phyloP scores from a whole-genome alignment of 1,140 invertebrate genomes.

The Temnothorax longispinosus region DNA sequence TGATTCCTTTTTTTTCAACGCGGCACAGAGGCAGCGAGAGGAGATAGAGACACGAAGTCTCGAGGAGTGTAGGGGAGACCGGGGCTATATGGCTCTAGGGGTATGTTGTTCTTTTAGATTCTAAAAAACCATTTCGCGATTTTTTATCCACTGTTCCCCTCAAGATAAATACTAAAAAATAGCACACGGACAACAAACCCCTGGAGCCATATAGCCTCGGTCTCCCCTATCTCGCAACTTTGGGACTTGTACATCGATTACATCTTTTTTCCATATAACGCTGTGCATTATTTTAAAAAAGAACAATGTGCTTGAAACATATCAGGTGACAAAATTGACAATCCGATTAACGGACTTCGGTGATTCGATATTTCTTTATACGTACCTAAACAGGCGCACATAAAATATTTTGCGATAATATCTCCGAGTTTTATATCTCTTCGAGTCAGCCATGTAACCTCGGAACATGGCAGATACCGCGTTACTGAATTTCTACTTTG shows the following conservation, averaged over 20 bases:
- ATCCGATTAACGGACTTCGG: neutral
- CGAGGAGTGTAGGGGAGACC: neutral
- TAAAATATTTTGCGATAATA: neutral
- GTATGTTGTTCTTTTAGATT: too few species aligned
- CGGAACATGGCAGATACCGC: slow-evolving; percentile 39
- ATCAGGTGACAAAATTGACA: neutral
- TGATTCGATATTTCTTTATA: neutral
- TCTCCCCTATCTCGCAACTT: neutral
- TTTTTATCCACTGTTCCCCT: too few species aligned
- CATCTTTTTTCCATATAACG: neutral
- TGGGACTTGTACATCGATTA: neutral
- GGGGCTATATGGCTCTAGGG: too few species aligned
- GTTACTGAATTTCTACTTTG: slow-evolving; percentile 57
- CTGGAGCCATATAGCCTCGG: too few species aligned
- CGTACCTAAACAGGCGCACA: neutral
- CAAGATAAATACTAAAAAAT: too few species aligned
- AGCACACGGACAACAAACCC: too few species aligned
- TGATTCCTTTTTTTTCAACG: neutral
- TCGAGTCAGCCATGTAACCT: neutral
- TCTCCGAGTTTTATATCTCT: neutral
- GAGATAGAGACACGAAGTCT: neutral
- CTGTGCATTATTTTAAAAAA: neutral
- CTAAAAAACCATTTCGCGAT: too few species aligned
- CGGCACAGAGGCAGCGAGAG: neutral
- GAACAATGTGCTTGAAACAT: neutral